Evolutionary conservation across 92 coral and sea anemone genomes (phyloP).

Genomic region (Heteractis magnifica): DNA sequence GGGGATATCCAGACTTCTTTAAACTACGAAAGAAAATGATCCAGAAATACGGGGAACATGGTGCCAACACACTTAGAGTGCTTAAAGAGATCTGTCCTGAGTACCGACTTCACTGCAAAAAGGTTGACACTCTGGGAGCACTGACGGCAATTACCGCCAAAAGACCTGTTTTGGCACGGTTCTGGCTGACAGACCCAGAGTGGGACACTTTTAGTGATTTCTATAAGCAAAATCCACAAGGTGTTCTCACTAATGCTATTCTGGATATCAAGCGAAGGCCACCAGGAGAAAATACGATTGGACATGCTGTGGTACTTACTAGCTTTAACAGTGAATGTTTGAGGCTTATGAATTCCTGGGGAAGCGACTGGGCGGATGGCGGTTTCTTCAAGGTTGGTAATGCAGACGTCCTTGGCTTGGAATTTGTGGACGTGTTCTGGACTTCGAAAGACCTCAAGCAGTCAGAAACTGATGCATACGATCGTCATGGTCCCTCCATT

Average conservation of each 20-base stretch:
- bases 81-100: conserved; percentile 39
- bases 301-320: conserved; percentile 62
- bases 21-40: conserved; percentile 31
- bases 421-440: conserved; percentile 57
- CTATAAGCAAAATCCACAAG: conserved; percentile 30
- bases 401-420: conserved; percentile 53
- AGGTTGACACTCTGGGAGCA: conserved; percentile 42
- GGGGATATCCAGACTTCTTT: conserved; percentile 62
- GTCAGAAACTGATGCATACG: conserved; percentile 25
- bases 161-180: conserved; percentile 56
- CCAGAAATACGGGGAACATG: conserved; percentile 23
- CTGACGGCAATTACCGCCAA: conserved; percentile 46
- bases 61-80: conserved; percentile 17
- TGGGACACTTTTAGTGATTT: conserved; percentile 42
- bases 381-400: conserved; percentile 64
- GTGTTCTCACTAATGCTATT: conserved; percentile 35
- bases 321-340: conserved; percentile 51
- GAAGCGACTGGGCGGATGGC: conserved; percentile 45
- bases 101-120: conserved; percentile 43
- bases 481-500: conserved; percentile 8
- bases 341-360: conserved; percentile 66
- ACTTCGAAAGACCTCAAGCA: background rate
- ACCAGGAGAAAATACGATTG: background rate
- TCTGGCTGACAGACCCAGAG: conserved; percentile 38
- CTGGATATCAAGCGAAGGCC: conserved; percentile 17